Evolutionary conservation across 2,113 vertebrate species (phyloP).

Genomic region (Myiozetetes cayanensis): DNA sequence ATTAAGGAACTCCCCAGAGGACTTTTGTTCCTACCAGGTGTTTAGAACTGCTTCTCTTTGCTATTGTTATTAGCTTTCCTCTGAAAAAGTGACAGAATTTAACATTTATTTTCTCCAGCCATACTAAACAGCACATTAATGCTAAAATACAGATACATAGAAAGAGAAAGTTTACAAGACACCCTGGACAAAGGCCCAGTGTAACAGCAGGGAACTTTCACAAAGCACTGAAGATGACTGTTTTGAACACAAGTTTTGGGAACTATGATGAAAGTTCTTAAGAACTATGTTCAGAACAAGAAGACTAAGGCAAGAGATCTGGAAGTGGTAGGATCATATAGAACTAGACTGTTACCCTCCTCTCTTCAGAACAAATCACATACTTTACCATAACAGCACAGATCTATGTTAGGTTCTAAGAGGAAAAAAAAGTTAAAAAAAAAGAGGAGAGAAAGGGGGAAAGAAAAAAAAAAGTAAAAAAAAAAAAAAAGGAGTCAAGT

Average conservation of each 20-base stretch:
- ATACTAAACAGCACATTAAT: background rate
- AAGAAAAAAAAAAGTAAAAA: too few relatives aligned
- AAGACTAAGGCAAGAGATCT: background rate
- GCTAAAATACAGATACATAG: background rate
- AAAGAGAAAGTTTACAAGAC: background rate
- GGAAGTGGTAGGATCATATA: background rate
- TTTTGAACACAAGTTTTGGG: background rate
- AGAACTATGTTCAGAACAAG: background rate
- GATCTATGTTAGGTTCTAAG: background rate
- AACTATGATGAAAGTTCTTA: background rate
- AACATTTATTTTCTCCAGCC: background rate
- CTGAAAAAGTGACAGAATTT: background rate
- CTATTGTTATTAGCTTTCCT: background rate
- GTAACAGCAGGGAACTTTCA: background rate
- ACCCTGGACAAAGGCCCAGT: background rate
- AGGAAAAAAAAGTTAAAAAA: accelerated
- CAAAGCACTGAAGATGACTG: background rate
- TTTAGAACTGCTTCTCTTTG: slow-evolving; percentile 1
- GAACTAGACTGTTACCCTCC: background rate
- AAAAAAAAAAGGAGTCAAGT: background rate
- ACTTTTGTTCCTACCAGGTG: slow-evolving; percentile 55
- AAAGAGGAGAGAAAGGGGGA: background rate
- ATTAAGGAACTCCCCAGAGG: slow-evolving; percentile 12
- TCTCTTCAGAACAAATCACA: background rate
- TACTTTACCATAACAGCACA: background rate